These are phyloP conservation scores for Chiropotes sagulatus DNA, from an alignment of 2,797 vertebrate genomes.

Conservation along the genomic window DNA sequence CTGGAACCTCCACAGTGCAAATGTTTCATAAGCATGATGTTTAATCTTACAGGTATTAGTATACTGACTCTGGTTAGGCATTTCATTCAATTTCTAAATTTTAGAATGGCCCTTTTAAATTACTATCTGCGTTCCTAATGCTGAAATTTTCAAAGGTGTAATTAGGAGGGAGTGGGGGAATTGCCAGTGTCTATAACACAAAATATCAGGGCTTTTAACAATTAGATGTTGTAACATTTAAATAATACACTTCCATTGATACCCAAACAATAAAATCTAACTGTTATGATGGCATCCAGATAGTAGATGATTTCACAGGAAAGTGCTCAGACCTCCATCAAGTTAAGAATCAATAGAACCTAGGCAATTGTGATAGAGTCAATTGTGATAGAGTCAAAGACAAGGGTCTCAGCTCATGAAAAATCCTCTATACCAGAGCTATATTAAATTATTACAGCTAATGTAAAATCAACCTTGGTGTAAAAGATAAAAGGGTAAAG, in stretches of 20 bases:
- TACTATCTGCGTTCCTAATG: slow-evolving; percentile 61
- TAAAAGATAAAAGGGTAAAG: slow-evolving; percentile 69
- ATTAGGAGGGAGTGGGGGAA: slow-evolving; percentile 56
- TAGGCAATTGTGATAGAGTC: neutral
- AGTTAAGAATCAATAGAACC: slow-evolving; percentile 70
- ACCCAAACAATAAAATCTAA: slow-evolving; percentile 54
- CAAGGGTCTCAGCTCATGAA: neutral
- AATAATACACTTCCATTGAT: slow-evolving; percentile 74
- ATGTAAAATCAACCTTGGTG: slow-evolving; percentile 60
- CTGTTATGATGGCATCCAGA: slow-evolving; percentile 61
- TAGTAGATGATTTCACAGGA: slow-evolving; percentile 73
- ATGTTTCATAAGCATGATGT: neutral
- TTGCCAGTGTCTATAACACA: slow-evolving; percentile 58
- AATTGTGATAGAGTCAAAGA: slow-evolving; percentile 19
- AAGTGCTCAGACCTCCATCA: slow-evolving; percentile 52
- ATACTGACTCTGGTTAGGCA: slow-evolving; percentile 35
- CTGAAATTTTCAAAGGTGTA: slow-evolving; percentile 72
- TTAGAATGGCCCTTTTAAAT: slow-evolving; percentile 64
- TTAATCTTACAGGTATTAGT: neutral
- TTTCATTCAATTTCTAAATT: slow-evolving; percentile 56
- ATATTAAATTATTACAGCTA: slow-evolving; percentile 63
- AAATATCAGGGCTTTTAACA: slow-evolving; percentile 74
- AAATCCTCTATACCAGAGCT: slow-evolving; percentile 30
- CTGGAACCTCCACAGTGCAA: neutral
- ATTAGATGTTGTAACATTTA: slow-evolving; percentile 72